Percentiles rank a stretch among this genome's conserved stretches.
phyloP scores from a whole-genome alignment of 2,888 invertebrate species.

The Geotrupes spiniger region DNA sequence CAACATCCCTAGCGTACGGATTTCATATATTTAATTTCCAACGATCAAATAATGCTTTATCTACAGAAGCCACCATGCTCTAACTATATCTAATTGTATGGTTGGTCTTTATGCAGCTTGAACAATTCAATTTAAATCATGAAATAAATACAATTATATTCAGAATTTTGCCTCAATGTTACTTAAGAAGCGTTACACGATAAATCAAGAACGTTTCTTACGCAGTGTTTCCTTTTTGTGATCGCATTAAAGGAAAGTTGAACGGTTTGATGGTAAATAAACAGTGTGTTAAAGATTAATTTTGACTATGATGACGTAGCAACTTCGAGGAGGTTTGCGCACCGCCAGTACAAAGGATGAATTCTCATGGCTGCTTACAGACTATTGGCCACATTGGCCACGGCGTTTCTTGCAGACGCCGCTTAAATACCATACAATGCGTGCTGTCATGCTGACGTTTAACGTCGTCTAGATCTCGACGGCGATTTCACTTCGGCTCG shows the following conservation, averaged over 20 bases:
- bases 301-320: constrained; percentile 10
- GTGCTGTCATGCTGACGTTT: constrained; percentile 26
- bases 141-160: too few relatives aligned
- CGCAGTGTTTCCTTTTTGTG: not conserved
- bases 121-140: too few relatives aligned
- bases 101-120: too few relatives aligned
- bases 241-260: constrained; percentile 8
- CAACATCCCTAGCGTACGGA: too few relatives aligned
- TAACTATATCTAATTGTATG: too few relatives aligned
- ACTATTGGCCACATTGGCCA: constrained; percentile 45
- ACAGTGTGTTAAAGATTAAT: constrained; percentile 15
- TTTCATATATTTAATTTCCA: too few relatives aligned
- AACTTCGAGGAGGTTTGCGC: constrained; percentile 9
- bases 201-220: too few relatives aligned
- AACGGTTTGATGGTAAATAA: constrained; percentile 18
- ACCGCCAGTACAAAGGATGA: constrained; percentile 37
- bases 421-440: constrained; percentile 24
- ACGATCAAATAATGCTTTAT: too few relatives aligned
- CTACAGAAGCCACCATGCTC: too few relatives aligned
- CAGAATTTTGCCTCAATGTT: too few relatives aligned
- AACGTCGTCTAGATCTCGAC: constrained; percentile 22
- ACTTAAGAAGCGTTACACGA: too few relatives aligned
- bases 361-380: constrained; percentile 48
- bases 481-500: not conserved
- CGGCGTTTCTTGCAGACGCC: constrained; percentile 38